phyloP scores from a whole-genome alignment of 92 coral and sea anemone species.

The Muricea muricata region DNA sequence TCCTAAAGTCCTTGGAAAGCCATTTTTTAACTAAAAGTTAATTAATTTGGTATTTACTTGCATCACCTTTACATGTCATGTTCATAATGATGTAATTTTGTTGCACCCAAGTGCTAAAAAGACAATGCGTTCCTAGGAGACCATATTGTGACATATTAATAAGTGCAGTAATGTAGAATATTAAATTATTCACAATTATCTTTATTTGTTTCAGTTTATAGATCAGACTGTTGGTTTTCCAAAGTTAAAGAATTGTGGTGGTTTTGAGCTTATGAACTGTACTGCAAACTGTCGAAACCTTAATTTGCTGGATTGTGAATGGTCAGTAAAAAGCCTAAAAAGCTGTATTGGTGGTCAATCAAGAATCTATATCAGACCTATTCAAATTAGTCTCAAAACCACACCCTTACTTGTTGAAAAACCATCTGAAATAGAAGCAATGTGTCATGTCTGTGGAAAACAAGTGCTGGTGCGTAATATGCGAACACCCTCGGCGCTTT shows the following conservation, averaged over 20 bases:
- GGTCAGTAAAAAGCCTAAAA: neutral
- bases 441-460: neutral
- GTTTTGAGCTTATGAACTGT: neutral
- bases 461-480: neutral
- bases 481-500: neutral
- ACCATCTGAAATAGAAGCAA: neutral
- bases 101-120: too few relatives aligned
- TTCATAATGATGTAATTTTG: too few relatives aligned
- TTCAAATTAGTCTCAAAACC: neutral
- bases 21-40: too few relatives aligned
- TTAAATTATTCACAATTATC: too few relatives aligned
- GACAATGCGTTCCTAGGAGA: too few relatives aligned
- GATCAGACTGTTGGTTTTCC: neutral
- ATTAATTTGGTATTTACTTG: too few relatives aligned
- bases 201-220: too few relatives aligned
- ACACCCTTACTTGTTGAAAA: neutral
- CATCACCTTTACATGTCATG: too few relatives aligned
- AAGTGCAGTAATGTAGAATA: too few relatives aligned
- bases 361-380: neutral
- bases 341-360: neutral
- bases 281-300: neutral
- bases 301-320: neutral
- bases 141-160: too few relatives aligned
- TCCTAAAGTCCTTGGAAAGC: too few relatives aligned
- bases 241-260: constrained; percentile 1